These are phyloP conservation scores for Sphaerophoria rueppellii DNA, from an alignment of 2,888 invertebrate species.

Conservation along the genomic window DNA sequence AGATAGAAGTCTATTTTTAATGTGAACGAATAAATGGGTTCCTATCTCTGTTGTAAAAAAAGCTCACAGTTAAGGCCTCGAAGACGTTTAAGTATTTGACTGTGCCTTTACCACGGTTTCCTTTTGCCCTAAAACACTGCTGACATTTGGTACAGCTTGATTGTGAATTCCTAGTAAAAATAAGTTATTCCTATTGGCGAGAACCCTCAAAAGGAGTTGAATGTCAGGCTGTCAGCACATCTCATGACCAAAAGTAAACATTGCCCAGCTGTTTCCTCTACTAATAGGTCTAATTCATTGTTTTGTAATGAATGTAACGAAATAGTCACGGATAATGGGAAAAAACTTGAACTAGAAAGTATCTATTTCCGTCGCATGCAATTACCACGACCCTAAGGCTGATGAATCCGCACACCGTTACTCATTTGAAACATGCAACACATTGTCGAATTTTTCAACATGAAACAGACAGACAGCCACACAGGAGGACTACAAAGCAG, in stretches of 20 bases:
- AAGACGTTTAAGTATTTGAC: too few species aligned
- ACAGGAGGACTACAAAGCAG: constrained; percentile 32
- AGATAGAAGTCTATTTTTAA: too few species aligned
- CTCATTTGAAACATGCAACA: constrained; percentile 21
- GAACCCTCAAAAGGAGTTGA: not conserved
- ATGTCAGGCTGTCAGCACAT: not conserved
- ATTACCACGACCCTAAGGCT: constrained; percentile 30
- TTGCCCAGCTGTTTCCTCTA: constrained; percentile 19
- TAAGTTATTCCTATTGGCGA: not conserved
- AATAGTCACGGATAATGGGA: not conserved
- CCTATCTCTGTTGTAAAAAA: too few species aligned
- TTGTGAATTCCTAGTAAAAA: not conserved
- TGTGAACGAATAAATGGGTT: too few species aligned
- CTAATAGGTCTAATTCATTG: constrained; percentile 8
- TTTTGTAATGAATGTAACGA: constrained; percentile 10
- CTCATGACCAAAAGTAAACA: not conserved
- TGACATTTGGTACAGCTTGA: not conserved
- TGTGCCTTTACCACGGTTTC: too few species aligned
- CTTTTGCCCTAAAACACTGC: too few species aligned
- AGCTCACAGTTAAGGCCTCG: too few species aligned
- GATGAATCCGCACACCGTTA: constrained; percentile 33
- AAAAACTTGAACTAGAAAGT: constrained; percentile 12
- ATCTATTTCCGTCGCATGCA: constrained; percentile 33
- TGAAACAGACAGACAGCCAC: not conserved
- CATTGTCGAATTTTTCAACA: not conserved